Conservation (phyloP, 2,888 invertebrate species). For the Timema cristinae region DNA sequence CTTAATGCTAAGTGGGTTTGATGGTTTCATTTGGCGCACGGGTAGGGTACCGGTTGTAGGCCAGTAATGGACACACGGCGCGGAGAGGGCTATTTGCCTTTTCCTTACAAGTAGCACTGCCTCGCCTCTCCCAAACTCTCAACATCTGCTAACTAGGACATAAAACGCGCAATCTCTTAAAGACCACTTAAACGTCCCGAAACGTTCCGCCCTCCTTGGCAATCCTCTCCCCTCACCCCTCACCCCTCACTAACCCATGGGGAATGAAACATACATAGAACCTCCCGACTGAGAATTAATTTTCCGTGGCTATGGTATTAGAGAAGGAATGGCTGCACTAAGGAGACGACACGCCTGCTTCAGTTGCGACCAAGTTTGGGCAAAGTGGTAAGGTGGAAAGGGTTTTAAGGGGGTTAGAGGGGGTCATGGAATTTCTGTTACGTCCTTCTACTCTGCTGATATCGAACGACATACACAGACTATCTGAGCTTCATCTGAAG, state of each 20-base stretch:
- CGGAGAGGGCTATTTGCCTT: not conserved
- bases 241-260: constrained; percentile 1
- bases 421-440: too few species aligned
- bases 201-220: constrained; percentile 30
- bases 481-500: too few species aligned
- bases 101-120: not conserved
- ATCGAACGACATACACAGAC: too few species aligned
- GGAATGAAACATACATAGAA: constrained; percentile 31
- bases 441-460: too few species aligned
- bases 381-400: too few species aligned
- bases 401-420: too few species aligned
- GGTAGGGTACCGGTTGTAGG: constrained; percentile 14
- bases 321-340: too few species aligned
- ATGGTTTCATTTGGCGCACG: constrained; percentile 28
- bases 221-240: not conserved
- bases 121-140: constrained; percentile 22
- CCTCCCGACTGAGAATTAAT: constrained; percentile 29
- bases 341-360: too few species aligned
- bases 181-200: constrained; percentile 33
- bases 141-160: constrained; percentile 32
- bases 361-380: too few species aligned
- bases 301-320: constrained; percentile 31
- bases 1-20: constrained; percentile 31
- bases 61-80: constrained; percentile 28
- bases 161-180: constrained; percentile 34